Evolutionary conservation across 2,797 vertebrate species (phyloP).

Genomic region (Dermochelys coriacea): DNA sequence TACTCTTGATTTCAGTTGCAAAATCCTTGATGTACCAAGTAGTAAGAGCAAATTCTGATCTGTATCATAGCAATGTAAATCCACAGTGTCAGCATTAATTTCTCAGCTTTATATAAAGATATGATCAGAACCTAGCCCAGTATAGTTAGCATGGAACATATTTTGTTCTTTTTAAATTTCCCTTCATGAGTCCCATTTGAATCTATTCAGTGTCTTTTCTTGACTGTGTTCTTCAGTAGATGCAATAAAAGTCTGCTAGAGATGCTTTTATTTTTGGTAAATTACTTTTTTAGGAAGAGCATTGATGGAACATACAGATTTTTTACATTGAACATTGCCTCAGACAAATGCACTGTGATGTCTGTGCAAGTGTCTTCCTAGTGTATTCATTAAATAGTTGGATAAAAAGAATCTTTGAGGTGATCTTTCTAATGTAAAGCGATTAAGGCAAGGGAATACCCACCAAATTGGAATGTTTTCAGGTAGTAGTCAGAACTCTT

Average conservation of each 20-base stretch:
- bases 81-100: not conserved
- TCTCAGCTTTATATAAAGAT: not conserved
- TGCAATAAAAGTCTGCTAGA: not conserved
- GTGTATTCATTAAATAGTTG: not conserved
- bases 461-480: not conserved
- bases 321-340: not conserved
- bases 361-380: not conserved
- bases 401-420: not conserved
- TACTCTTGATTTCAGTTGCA: not conserved
- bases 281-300: not conserved
- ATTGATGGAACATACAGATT: not conserved
- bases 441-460: not conserved
- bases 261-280: conserved; percentile 24
- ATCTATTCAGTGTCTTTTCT: not conserved
- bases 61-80: not conserved
- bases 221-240: not conserved
- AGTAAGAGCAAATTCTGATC: not conserved
- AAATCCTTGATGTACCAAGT: not conserved
- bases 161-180: conserved; percentile 10
- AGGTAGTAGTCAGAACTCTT: not conserved
- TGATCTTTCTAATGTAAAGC: conserved; percentile 17
- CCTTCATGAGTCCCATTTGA: not conserved
- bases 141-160: not conserved
- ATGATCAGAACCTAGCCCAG: not conserved
- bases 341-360: not conserved